These are phyloP conservation scores for Baryphthengus martii DNA, from an alignment of 2,113 vertebrate species.

Conservation along the genomic window DNA sequence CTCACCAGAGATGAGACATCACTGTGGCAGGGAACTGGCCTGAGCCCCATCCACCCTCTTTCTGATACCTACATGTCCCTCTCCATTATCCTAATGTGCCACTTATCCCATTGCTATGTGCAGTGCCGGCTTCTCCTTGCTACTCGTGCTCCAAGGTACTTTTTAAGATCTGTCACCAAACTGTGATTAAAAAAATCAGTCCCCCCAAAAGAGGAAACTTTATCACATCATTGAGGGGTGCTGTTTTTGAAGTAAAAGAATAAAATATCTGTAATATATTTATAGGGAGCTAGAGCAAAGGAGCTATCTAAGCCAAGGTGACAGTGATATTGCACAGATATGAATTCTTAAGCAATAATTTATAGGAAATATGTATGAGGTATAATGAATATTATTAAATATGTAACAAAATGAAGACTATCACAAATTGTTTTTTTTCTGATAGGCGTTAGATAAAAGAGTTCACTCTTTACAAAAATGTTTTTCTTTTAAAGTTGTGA, in stretches of 20 bases:
- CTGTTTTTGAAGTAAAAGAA: not conserved
- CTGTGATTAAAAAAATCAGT: not conserved
- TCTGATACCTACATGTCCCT: not conserved
- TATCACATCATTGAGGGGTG: not conserved
- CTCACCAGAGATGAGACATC: not conserved
- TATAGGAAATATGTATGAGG: not conserved
- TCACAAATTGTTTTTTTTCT: not conserved
- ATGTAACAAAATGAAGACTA: not conserved
- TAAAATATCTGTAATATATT: not conserved
- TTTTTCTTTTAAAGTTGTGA: not conserved
- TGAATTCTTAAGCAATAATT: not conserved
- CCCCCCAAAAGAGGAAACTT: not conserved
- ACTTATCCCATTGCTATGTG: not conserved
- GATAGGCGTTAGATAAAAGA: not conserved
- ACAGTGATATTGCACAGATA: not conserved
- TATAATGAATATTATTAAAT: not conserved
- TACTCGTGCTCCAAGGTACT: not conserved
- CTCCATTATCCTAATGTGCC: not conserved
- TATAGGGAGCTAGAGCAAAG: not conserved
- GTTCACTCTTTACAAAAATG: not conserved
- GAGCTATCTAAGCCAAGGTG: not conserved
- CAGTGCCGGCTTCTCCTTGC: not conserved
- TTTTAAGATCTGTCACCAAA: not conserved
- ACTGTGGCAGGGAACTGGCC: not conserved
- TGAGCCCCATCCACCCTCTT: not conserved